These are phyloP conservation scores for Hipposideros armiger DNA, from an alignment of 2,113 vertebrate genomes.

Conservation along the genomic window DNA sequence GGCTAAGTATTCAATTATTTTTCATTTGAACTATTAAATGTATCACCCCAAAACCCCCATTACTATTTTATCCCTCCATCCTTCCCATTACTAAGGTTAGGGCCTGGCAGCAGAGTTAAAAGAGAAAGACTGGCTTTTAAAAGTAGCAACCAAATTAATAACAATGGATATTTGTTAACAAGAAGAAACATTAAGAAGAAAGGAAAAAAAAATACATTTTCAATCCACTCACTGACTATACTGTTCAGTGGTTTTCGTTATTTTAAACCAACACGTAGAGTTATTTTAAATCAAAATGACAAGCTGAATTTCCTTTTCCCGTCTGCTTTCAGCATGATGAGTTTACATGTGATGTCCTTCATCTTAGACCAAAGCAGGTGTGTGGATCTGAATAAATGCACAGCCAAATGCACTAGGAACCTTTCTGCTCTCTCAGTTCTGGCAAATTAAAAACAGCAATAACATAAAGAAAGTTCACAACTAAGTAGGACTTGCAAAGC, in stretches of 20 bases:
- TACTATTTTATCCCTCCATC: constrained; percentile 64
- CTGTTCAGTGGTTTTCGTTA: not conserved
- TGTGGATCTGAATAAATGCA: too few relatives aligned
- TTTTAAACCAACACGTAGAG: not conserved
- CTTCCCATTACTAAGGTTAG: constrained; percentile 46
- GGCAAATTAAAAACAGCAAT: not conserved
- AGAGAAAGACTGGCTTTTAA: constrained; percentile 46
- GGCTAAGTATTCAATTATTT: constrained; percentile 77
- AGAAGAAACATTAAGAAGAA: constrained; percentile 37
- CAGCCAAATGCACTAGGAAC: rapidly evolving
- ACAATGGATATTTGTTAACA: constrained; percentile 73
- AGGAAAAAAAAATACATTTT: not conserved
- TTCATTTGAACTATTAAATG: constrained; percentile 78
- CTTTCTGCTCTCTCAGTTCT: not conserved
- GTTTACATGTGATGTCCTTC: too few relatives aligned
- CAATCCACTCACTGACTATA: not conserved
- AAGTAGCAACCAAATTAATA: constrained; percentile 74
- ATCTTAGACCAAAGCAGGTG: rapidly evolving
- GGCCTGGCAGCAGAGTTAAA: constrained; percentile 70
- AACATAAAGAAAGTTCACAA: not conserved
- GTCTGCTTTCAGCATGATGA: not conserved
- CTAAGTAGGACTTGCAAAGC: rapidly evolving
- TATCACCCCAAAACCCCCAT: constrained; percentile 67
- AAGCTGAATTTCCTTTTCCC: not conserved
- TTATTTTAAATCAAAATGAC: not conserved